Conservation (phyloP, 2,797 vertebrate genomes). For the Pangasius djambal region DNA sequence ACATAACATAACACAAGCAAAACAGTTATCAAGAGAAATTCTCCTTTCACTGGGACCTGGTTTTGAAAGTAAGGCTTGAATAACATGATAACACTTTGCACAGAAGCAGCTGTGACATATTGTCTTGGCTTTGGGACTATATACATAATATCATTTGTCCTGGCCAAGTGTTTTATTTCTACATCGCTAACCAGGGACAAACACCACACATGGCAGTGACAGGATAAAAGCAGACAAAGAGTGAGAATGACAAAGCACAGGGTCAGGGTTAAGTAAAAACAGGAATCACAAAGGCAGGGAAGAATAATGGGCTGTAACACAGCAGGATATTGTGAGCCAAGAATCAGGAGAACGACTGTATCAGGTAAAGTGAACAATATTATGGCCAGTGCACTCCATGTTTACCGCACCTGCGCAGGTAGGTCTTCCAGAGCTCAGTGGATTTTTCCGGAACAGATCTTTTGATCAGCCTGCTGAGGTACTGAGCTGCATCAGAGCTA, state of each 20-base stretch:
- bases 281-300: slow-evolving; percentile 50
- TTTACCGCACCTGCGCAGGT: slow-evolving; percentile 86
- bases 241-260: slow-evolving; percentile 47
- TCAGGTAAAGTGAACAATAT: background rate
- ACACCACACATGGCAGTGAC: slow-evolving; percentile 44
- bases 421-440: slow-evolving; percentile 91
- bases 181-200: slow-evolving; percentile 49
- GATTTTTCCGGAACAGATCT: slow-evolving; percentile 84
- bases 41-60: background rate
- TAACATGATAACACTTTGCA: background rate
- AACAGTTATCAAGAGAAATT: background rate
- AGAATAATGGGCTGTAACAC: slow-evolving; percentile 33
- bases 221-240: slow-evolving; percentile 41
- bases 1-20: background rate
- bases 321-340: slow-evolving; percentile 21
- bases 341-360: background rate
- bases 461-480: slow-evolving; percentile 89
- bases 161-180: slow-evolving; percentile 51
- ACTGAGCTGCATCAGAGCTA: slow-evolving; percentile 80
- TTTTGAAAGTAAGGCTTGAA: background rate
- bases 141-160: slow-evolving; percentile 48
- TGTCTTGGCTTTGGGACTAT: slow-evolving; percentile 36
- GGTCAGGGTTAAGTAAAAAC: slow-evolving; percentile 45
- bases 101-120: slow-evolving; percentile 43
- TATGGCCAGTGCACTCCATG: background rate